phyloP scores from a whole-genome alignment of 1,140 invertebrate species.

The Panonychus citri region DNA sequence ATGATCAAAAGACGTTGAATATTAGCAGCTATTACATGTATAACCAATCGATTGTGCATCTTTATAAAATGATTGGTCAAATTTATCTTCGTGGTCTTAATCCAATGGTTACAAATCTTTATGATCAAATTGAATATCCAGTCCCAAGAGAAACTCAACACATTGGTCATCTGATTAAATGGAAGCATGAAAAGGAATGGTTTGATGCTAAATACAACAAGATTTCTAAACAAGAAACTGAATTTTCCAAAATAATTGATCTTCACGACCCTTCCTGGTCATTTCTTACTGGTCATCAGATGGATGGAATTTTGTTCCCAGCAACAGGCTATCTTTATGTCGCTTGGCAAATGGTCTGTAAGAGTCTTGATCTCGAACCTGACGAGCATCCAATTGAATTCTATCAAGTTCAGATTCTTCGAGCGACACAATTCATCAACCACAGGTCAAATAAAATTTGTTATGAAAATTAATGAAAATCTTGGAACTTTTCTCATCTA shows the following conservation, averaged over 20 bases:
- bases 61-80: conserved; percentile 50
- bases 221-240: conserved; percentile 17
- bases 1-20: too few relatives aligned
- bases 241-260: conserved; percentile 44
- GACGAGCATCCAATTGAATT: conserved; percentile 41
- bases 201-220: conserved; percentile 38
- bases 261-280: conserved; percentile 45
- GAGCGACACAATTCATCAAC: conserved; percentile 53
- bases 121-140: conserved; percentile 48
- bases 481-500: conserved; percentile 73
- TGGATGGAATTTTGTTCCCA: conserved; percentile 83
- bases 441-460: conserved; percentile 60
- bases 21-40: too few relatives aligned
- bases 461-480: conserved; percentile 63
- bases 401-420: conserved; percentile 45
- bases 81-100: conserved; percentile 53
- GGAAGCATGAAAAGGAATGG: conserved; percentile 69
- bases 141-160: conserved; percentile 65
- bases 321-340: conserved; percentile 79
- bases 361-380: too few relatives aligned
- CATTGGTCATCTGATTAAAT: conserved; percentile 52
- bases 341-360: conserved; percentile 72
- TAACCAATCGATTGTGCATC: too few relatives aligned
- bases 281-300: conserved; percentile 59
- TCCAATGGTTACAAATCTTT: conserved; percentile 44